Percentiles rank a stretch among this genome's conserved stretches.
These are phyloP conservation scores for Xiphydria camelus DNA, from an alignment of 2,888 invertebrate species.

Conservation along the genomic window DNA sequence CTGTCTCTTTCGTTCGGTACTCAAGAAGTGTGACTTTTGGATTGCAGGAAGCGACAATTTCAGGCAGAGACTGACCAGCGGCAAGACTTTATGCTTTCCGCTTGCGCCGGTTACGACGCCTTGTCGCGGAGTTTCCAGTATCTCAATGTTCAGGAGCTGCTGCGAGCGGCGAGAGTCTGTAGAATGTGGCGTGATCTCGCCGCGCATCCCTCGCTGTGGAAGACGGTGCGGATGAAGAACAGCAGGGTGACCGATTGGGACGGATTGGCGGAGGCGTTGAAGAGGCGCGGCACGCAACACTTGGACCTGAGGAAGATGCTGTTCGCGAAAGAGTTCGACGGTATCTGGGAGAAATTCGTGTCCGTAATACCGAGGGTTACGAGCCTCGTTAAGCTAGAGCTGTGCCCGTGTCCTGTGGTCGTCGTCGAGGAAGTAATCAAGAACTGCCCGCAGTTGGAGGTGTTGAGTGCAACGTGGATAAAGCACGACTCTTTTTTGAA, in stretches of 20 bases:
- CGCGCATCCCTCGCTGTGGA: slow-evolving; percentile 75
- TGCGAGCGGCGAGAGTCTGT: slow-evolving; percentile 77
- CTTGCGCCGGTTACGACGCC: slow-evolving; percentile 53
- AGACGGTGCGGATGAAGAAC: slow-evolving; percentile 81
- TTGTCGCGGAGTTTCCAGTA: slow-evolving; percentile 73
- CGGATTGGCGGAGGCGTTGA: slow-evolving; percentile 71
- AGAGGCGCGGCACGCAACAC: slow-evolving; percentile 72
- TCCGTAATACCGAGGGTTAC: slow-evolving; percentile 67
- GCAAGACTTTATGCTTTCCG: slow-evolving; percentile 53
- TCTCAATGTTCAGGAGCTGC: slow-evolving; percentile 77
- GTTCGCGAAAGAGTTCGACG: slow-evolving; percentile 66
- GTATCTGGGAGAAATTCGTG: slow-evolving; percentile 74
- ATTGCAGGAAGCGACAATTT: slow-evolving; percentile 45
- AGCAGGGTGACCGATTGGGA: slow-evolving; percentile 81
- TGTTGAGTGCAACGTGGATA: slow-evolving; percentile 74
- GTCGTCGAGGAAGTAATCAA: slow-evolving; percentile 73
- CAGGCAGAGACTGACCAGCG: slow-evolving; percentile 41
- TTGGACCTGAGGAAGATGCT: slow-evolving; percentile 83
- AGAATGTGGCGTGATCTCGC: slow-evolving; percentile 76
- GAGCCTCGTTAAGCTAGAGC: slow-evolving; percentile 65
- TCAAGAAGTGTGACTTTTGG: too few species aligned
- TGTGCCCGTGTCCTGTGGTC: slow-evolving; percentile 72
- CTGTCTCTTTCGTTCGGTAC: too few species aligned
- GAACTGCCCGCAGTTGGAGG: slow-evolving; percentile 67
- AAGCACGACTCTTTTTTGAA: slow-evolving; percentile 70